Conservation (phyloP, 2,113 vertebrate species). For the Alligator mississippiensis region DNA sequence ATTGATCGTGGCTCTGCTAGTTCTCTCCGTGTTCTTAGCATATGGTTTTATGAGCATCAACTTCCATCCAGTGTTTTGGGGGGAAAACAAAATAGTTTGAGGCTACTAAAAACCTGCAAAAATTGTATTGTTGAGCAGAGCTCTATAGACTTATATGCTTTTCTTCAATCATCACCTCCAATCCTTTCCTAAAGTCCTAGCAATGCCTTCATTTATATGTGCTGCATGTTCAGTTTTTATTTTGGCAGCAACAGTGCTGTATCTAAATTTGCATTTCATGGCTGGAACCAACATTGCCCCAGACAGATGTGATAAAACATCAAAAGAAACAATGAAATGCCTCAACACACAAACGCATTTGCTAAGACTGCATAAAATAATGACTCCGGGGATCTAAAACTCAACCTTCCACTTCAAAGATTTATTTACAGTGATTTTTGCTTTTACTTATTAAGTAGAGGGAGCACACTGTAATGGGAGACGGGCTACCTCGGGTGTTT, state of each 20-base stretch:
- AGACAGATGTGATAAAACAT: neutral
- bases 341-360: neutral
- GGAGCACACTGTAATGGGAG: neutral
- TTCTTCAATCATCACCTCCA: neutral
- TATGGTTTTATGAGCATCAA: neutral
- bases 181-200: neutral
- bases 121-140: neutral
- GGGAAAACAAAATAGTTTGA: neutral
- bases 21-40: neutral
- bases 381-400: neutral
- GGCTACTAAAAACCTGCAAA: neutral
- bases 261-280: neutral
- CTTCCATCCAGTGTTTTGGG: neutral
- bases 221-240: neutral
- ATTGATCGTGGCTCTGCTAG: fast-evolving
- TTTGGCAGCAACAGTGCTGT: neutral
- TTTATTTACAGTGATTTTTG: conserved; percentile 5
- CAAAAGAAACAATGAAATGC: neutral
- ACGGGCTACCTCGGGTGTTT: neutral
- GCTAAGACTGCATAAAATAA: neutral
- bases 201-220: neutral
- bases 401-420: neutral
- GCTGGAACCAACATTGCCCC: neutral
- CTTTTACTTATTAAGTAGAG: conserved; percentile 1
- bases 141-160: neutral